These are phyloP conservation scores for Rhynchopsitta pachyrhyncha DNA, from an alignment of 2,113 vertebrate genomes.

Conservation along the genomic window DNA sequence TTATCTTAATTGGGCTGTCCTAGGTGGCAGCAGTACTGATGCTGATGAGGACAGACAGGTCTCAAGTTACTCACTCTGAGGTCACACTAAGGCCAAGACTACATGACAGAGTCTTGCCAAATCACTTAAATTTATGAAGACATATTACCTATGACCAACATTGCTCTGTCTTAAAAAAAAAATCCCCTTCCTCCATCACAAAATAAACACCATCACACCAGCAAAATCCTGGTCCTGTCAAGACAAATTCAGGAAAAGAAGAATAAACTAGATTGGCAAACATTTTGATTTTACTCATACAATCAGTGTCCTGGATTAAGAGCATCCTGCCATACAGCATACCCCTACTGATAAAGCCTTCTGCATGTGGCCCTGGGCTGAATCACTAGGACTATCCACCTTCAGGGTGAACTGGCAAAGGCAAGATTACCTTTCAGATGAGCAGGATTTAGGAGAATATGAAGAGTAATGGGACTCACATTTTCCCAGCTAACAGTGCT, in stretches of 20 bases:
- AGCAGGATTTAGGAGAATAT: not conserved
- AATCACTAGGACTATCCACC: not conserved
- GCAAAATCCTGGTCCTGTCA: not conserved
- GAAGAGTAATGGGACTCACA: not conserved
- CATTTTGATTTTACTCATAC: not conserved
- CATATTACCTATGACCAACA: not conserved
- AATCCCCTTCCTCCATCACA: not conserved
- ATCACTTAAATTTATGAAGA: not conserved
- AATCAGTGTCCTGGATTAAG: not conserved
- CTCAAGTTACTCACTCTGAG: slow-evolving; percentile 10
- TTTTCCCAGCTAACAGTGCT: not conserved
- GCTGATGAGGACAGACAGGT: slow-evolving; percentile 7
- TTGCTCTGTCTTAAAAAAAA: not conserved
- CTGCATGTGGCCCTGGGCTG: not conserved
- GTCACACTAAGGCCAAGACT: not conserved
- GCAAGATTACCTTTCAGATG: not conserved
- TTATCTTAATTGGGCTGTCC: slow-evolving; percentile 2
- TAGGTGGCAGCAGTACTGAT: not conserved
- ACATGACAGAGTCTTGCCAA: not conserved
- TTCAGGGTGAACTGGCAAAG: not conserved
- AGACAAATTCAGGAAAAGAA: not conserved
- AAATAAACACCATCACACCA: not conserved
- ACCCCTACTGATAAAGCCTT: not conserved
- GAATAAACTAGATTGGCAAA: not conserved
- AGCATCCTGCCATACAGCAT: not conserved